These are phyloP conservation scores for Drosophila incognita DNA, from an alignment of 2,888 invertebrate species.

Conservation along the genomic window DNA sequence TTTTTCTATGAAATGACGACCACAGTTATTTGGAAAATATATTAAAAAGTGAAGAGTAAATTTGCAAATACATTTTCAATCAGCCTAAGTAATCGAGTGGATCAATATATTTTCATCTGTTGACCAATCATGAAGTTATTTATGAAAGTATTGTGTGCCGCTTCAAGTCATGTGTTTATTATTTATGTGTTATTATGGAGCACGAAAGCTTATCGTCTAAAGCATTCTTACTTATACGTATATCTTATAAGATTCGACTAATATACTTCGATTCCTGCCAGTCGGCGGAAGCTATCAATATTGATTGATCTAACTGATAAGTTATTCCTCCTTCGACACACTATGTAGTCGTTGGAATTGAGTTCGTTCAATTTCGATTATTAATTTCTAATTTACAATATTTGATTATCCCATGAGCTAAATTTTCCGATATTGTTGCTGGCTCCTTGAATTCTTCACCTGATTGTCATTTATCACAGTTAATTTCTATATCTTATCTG, in stretches of 20 bases:
- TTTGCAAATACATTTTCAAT: not conserved
- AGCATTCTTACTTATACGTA: not conserved
- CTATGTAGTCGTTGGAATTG: not conserved
- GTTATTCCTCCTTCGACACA: not conserved
- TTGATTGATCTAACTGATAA: slow-evolving; percentile 31
- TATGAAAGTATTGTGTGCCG: not conserved
- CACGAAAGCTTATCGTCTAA: not conserved
- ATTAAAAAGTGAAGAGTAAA: not conserved
- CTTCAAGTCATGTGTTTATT: not conserved
- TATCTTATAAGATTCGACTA: not conserved
- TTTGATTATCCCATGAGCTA: slow-evolving; percentile 75
- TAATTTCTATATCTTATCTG: slow-evolving; percentile 70
- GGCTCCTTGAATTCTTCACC: slow-evolving; percentile 55
- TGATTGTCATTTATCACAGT: slow-evolving; percentile 70
- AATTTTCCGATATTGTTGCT: slow-evolving; percentile 41
- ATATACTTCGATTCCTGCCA: not conserved
- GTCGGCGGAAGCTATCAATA: not conserved
- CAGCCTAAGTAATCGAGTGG: not conserved
- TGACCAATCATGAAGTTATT: not conserved
- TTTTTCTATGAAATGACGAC: not conserved
- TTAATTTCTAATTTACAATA: slow-evolving; percentile 56
- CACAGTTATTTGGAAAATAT: not conserved
- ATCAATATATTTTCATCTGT: not conserved
- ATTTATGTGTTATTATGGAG: not conserved
- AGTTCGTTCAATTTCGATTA: slow-evolving; percentile 1